A percentile compares a stretch with the other conserved stretches of the same genome.
phyloP scores from a whole-genome alignment of 37 sponge, comb jelly and placozoan genomes.

The Spongia lamella region DNA sequence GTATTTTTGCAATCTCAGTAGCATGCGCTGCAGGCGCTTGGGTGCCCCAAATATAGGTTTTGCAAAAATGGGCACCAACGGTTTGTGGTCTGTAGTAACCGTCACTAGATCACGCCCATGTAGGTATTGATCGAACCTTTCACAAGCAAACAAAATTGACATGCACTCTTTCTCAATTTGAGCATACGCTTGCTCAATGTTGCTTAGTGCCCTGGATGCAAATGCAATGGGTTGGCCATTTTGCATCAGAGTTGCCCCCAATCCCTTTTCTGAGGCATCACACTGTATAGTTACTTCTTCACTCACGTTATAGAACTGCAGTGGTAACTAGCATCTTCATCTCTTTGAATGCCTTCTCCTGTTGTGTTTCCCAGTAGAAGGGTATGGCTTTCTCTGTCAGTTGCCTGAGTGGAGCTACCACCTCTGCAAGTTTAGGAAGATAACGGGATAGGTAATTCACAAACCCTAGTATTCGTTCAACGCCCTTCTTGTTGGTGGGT shows the following conservation, averaged over 20 bases:
- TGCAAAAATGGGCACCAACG: too few species aligned
- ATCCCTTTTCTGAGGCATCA: constrained; percentile 14
- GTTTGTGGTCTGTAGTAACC: too few species aligned
- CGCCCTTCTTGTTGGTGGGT: too few species aligned
- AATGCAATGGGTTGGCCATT: constrained; percentile 29
- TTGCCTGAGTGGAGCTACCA: too few species aligned
- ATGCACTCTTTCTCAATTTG: constrained; percentile 2
- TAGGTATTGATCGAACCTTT: constrained; percentile 19
- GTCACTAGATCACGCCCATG: neutral
- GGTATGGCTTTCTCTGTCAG: too few species aligned
- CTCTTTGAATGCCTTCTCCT: constrained; percentile 13
- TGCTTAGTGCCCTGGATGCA: constrained; percentile 18
- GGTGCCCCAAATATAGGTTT: too few species aligned
- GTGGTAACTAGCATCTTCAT: constrained; percentile 2
- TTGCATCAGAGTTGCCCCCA: constrained; percentile 22
- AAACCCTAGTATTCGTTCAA: too few species aligned
- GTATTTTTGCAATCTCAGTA: too few species aligned
- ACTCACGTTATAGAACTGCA: neutral
- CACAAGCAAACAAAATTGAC: constrained; percentile 13
- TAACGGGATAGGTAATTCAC: too few species aligned
- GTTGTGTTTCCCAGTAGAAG: neutral
- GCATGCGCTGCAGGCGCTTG: too few species aligned
- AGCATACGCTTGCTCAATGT: constrained; percentile 9
- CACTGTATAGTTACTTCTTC: neutral
- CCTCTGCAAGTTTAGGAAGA: too few species aligned